Conservation (phyloP, 92 coral and sea anemone species). For the Parazoanthus darwini region DNA sequence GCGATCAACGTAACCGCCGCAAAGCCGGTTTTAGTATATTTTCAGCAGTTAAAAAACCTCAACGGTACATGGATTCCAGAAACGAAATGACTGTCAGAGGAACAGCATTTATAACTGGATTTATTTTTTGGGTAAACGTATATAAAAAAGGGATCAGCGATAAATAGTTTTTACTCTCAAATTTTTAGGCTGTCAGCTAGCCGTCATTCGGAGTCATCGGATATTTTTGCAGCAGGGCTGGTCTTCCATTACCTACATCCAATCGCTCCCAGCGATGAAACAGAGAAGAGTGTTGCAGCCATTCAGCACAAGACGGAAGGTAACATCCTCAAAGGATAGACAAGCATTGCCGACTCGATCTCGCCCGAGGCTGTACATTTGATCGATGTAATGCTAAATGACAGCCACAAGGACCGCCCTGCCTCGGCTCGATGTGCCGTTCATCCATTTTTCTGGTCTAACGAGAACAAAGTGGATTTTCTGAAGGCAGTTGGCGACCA, state of each 20-base stretch:
- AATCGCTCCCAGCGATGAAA: background rate
- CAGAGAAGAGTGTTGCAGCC: constrained; percentile 5
- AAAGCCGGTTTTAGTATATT: too few relatives aligned
- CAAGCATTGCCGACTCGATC: constrained; percentile 12
- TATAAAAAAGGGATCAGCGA: too few relatives aligned
- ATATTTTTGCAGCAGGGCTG: constrained; percentile 42
- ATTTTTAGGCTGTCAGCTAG: background rate
- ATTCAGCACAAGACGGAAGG: constrained; percentile 33
- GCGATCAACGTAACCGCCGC: too few relatives aligned
- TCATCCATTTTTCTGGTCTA: constrained; percentile 46
- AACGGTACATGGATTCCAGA: too few relatives aligned
- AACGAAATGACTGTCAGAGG: too few relatives aligned
- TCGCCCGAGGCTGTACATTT: constrained; percentile 10
- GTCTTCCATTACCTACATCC: constrained; percentile 55
- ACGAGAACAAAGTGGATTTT: constrained; percentile 42
- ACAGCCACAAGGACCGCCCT: constrained; percentile 29
- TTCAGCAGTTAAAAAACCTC: too few relatives aligned
- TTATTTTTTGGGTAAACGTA: too few relatives aligned
- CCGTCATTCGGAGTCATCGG: constrained; percentile 36
- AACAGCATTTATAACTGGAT: too few relatives aligned
- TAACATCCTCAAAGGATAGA: constrained; percentile 22
- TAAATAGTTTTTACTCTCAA: background rate
- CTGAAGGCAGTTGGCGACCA: constrained; percentile 53
- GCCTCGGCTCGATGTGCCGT: constrained; percentile 8
- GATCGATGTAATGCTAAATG: constrained; percentile 4